Base-by-base conservation (phyloP, 2,113 vertebrate species). In the Nansenia antarctica region DNA sequence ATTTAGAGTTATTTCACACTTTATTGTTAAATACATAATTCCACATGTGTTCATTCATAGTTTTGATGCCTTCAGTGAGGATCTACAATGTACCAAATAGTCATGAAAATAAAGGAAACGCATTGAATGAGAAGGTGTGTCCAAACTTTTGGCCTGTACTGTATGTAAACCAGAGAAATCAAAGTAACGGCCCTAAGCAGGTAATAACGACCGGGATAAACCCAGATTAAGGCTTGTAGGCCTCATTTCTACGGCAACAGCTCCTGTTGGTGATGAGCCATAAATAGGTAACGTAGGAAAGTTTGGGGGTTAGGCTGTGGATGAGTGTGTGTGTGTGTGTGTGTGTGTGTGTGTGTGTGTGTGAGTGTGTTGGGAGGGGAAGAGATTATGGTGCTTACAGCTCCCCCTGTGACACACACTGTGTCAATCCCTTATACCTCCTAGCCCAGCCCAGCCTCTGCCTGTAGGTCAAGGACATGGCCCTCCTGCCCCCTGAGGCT, bases 361-460 rank as follows among this genome's bases (percentile, higher is more conserved):
- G 2, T 62, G 24, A 5, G 22, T 53, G n/a, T n/a, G n/a, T n/a
- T n/a, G n/a, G n/a, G n/a, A 42, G 47, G 62, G 35, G 37, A 54
- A 8, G 32, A 45, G 32, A 65, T 47, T 54, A 52, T 27, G 49
- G 52, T 58, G 45, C 72, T 67, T 76, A 74, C 49, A 75, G 70
- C 45, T 29, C 58, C 64, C 62, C 53, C 32, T 66, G 71, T 65
- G 72, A 75, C n/a, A n/a, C 67, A 57, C 22, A n/a, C 15, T 59
- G 65, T 60, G 72, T 61, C 80, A 82, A 82, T 79, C 73, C 61
- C 14, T 37, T 58, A 18, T 24, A 11, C 42, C 45, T 61, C 68
- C 58, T 18, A 4, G 54, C 8, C 1, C 4, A 49, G 60, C 65
- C 9, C 8, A 3, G 55, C 31, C 47, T 68, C 71, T 72, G 37